These are phyloP conservation scores for Drosophila navojoa DNA, from an alignment of 1,140 invertebrate species.

Conservation along the genomic window DNA sequence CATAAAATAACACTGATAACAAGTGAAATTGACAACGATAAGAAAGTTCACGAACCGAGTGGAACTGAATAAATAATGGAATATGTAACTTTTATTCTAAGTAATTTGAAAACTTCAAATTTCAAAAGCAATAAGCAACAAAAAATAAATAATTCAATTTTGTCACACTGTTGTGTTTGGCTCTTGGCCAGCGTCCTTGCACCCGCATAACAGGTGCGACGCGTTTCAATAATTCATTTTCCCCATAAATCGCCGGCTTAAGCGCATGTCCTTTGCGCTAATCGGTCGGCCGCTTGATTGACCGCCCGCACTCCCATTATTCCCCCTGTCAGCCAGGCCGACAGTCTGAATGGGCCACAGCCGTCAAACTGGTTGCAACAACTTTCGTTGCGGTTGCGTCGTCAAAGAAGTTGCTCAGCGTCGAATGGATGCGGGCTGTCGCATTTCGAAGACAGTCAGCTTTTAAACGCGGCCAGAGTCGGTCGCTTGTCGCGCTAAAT, in stretches of 20 bases:
- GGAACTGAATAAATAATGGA: no score
- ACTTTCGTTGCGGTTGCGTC: conserved; percentile 61
- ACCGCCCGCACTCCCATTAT: not conserved
- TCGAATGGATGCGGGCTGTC: not conserved
- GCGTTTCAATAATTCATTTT: conserved; percentile 34
- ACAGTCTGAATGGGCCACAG: not conserved
- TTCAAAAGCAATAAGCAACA: not conserved
- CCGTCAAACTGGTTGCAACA: conserved; percentile 64
- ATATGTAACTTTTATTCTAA: not conserved
- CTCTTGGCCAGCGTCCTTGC: conserved; percentile 16
- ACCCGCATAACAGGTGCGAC: conserved; percentile 37
- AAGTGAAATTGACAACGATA: no score
- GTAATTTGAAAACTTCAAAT: not conserved
- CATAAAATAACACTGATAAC: no score
- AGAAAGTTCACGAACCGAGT: no score
- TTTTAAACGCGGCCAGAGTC: conserved; percentile 60
- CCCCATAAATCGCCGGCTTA: conserved; percentile 41
- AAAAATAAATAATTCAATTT: not conserved
- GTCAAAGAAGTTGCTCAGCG: conserved; percentile 37
- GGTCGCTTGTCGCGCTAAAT: conserved; percentile 45
- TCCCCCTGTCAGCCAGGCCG: not conserved
- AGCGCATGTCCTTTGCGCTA: conserved; percentile 45
- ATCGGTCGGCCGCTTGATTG: conserved; percentile 9
- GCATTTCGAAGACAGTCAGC: conserved; percentile 56
- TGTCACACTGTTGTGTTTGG: not conserved